Percentiles rank a stretch among this genome's conserved stretches.
These are phyloP conservation scores for Apteryx mantelli DNA, from an alignment of 2,113 vertebrate species.

Conservation along the genomic window DNA sequence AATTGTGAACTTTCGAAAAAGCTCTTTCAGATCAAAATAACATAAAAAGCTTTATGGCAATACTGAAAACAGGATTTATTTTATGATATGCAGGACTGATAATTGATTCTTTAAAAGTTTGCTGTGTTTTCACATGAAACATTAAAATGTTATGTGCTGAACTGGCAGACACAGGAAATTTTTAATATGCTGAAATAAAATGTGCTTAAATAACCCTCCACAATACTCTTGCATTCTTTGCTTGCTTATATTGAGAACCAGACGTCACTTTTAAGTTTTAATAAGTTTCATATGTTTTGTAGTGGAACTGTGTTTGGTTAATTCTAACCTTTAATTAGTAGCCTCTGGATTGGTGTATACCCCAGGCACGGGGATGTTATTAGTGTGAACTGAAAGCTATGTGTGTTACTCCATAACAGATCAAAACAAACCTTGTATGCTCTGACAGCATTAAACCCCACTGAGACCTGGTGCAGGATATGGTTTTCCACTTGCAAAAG, in stretches of 20 bases:
- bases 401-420: constrained; percentile 79
- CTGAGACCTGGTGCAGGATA: constrained; percentile 79
- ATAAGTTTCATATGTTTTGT: constrained; percentile 80
- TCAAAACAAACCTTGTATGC: constrained; percentile 80
- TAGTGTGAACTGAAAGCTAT: constrained; percentile 78
- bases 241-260: constrained; percentile 66
- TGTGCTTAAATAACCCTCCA: constrained; percentile 64
- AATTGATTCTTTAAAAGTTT: constrained; percentile 60
- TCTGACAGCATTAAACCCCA: constrained; percentile 79
- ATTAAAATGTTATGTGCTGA: constrained; percentile 66
- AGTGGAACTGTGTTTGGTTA: constrained; percentile 78
- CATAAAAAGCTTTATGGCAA: constrained; percentile 26
- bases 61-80: constrained; percentile 30
- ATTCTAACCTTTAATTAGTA: constrained; percentile 82
- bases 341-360: constrained; percentile 76
- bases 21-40: background rate
- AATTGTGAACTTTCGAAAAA: background rate
- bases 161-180: constrained; percentile 59
- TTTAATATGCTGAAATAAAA: constrained; percentile 73
- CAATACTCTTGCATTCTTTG: constrained; percentile 68
- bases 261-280: constrained; percentile 78
- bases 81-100: background rate
- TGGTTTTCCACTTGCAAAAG: constrained; percentile 82
- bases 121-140: constrained; percentile 57
- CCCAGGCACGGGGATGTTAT: constrained; percentile 76